phyloP scores from a whole-genome alignment of 2,113 vertebrate genomes.

The Bufo gargarizans region DNA sequence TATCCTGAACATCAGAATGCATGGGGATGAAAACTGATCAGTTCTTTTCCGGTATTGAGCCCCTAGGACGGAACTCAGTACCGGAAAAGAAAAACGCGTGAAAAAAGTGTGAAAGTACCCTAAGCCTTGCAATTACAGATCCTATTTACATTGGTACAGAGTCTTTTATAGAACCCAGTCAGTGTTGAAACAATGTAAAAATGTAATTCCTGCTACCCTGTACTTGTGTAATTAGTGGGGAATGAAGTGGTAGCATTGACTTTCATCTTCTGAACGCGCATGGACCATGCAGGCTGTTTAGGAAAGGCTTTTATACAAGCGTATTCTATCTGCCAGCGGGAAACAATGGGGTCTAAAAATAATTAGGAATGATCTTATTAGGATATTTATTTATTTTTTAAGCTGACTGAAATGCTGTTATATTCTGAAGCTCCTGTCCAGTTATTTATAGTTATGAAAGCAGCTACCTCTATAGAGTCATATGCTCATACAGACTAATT shows the following conservation, averaged over 20 bases:
- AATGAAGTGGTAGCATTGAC: neutral
- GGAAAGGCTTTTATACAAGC: neutral
- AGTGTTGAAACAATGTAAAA: neutral
- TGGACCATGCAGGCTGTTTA: neutral
- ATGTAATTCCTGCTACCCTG: neutral
- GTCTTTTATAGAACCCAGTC: neutral
- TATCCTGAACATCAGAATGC: too few relatives aligned
- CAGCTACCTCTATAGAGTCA: neutral
- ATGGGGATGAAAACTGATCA: too few relatives aligned
- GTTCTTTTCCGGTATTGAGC: too few relatives aligned
- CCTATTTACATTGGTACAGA: neutral
- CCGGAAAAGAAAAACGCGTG: too few relatives aligned
- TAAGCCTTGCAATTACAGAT: neutral
- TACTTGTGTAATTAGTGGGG: neutral
- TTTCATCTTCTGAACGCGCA: neutral
- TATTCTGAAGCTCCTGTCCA: neutral
- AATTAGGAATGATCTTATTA: neutral
- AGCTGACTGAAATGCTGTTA: neutral
- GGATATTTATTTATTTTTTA: neutral
- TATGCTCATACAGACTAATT: neutral
- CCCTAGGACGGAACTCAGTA: too few relatives aligned
- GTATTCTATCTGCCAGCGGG: neutral
- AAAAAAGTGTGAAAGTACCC: too few relatives aligned
- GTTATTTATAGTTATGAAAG: too few relatives aligned
- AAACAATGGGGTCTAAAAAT: neutral